phyloP scores from a whole-genome alignment of 2,113 vertebrate genomes.

The Eulacestoma nigropectus region DNA sequence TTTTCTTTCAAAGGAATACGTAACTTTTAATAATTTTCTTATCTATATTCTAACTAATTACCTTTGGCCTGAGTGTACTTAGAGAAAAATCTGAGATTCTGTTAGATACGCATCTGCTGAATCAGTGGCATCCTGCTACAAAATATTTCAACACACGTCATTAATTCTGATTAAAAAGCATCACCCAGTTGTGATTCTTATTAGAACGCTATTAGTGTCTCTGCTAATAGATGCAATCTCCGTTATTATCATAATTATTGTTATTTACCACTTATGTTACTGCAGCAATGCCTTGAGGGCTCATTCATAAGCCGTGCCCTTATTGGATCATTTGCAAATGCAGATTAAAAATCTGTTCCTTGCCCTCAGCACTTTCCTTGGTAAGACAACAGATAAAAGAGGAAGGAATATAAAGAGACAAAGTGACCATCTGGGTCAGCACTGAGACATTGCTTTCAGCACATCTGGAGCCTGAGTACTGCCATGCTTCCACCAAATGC shows the following conservation, averaged over 20 bases:
- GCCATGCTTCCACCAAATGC: not conserved
- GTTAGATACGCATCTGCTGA: not conserved
- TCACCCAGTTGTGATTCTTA: constrained; percentile 51
- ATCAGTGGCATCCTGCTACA: not conserved
- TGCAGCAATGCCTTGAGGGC: constrained; percentile 5
- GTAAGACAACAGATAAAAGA: not conserved
- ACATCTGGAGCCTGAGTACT: not conserved
- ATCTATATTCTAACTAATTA: not conserved
- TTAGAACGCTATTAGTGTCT: constrained; percentile 37
- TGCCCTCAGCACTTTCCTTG: not conserved
- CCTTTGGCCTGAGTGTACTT: not conserved
- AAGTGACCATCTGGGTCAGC: not conserved
- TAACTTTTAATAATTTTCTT: not conserved
- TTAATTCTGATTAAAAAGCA: constrained; percentile 50
- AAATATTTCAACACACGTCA: not conserved
- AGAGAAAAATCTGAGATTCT: not conserved
- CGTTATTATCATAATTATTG: constrained; percentile 49
- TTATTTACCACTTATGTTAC: constrained; percentile 50
- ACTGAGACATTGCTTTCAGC: not conserved
- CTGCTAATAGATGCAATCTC: constrained; percentile 46
- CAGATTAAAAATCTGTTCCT: not conserved
- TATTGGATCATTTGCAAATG: constrained; percentile 8
- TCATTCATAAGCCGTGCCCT: constrained; percentile 23
- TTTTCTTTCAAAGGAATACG: not conserved
- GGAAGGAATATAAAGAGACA: not conserved